Percentiles rank a stretch among this genome's conserved stretches.
Conservation (phyloP, 2,113 vertebrate species). For the Gobiocypris rarus region DNA sequence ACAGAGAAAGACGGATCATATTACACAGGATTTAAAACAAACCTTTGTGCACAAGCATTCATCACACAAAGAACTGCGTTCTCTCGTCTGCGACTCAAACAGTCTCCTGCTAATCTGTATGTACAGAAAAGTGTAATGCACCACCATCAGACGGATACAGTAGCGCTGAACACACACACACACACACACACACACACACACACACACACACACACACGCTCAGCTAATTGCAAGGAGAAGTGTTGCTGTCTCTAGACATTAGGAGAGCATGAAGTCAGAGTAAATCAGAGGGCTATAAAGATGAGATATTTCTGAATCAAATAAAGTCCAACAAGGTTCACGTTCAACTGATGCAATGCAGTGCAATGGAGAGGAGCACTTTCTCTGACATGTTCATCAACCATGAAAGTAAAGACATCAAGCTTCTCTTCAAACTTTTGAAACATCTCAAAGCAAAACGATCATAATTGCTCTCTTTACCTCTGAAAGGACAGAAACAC, state of each 20-base stretch:
- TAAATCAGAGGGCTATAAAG: not conserved
- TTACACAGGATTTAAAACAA: constrained; percentile 48
- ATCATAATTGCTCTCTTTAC: not conserved
- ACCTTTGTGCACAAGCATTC: constrained; percentile 38
- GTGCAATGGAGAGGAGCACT: constrained; percentile 54
- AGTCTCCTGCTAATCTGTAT: constrained; percentile 8
- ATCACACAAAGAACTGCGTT: constrained; percentile 41
- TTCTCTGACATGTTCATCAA: not conserved
- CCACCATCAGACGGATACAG: not conserved
- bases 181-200: not conserved
- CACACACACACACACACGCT: not conserved
- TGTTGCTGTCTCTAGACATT: constrained; percentile 13
- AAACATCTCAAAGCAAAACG: not conserved
- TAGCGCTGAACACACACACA: not conserved
- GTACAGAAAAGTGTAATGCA: not conserved
- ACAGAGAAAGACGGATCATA: constrained; percentile 32
- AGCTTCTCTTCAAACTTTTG: not conserved
- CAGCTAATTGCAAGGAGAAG: not conserved
- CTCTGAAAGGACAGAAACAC: not conserved
- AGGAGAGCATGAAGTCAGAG: not conserved
- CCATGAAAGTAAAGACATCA: not conserved
- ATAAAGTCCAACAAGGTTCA: constrained; percentile 36
- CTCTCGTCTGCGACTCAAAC: not conserved
- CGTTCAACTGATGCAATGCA: constrained; percentile 65
- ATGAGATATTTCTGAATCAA: not conserved